These are phyloP conservation scores for Rostratula benghalensis DNA, from an alignment of 2,113 vertebrate species.

Conservation along the genomic window DNA sequence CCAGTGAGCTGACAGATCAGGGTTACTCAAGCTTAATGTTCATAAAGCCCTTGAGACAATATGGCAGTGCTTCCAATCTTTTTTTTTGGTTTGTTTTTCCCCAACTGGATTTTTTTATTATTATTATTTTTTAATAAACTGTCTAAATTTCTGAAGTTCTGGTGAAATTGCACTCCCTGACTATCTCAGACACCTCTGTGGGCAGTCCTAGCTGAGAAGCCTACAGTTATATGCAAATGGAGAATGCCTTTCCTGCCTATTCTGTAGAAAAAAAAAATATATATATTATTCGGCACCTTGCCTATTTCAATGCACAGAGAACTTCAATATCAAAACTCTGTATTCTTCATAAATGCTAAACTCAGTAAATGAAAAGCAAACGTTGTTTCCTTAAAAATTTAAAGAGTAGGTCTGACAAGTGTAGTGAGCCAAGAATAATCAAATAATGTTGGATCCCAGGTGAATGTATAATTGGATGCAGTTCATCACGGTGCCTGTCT, in stretches of 20 bases:
- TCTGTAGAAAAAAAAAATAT: not conserved
- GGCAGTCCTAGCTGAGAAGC: not conserved
- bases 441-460: conserved; percentile 10
- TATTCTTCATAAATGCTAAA: not conserved
- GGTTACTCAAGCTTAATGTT: not conserved
- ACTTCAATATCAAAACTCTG: not conserved
- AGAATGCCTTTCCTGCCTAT: not conserved
- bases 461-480: conserved; percentile 33
- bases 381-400: not conserved
- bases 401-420: not conserved
- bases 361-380: conserved; percentile 10
- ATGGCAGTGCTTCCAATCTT: not conserved
- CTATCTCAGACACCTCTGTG: not conserved
- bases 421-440: conserved; percentile 34
- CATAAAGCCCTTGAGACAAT: not conserved
- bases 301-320: not conserved
- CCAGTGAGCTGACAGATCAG: not conserved
- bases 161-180: not conserved
- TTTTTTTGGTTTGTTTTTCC: not conserved
- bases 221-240: not conserved
- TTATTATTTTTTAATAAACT: not conserved
- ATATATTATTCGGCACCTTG: not conserved
- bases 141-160: not conserved
- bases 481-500: not conserved
- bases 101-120: not conserved